These are phyloP conservation scores for Holacanthella duospinosa DNA, from an alignment of 2,888 invertebrate genomes.

Conservation along the genomic window DNA sequence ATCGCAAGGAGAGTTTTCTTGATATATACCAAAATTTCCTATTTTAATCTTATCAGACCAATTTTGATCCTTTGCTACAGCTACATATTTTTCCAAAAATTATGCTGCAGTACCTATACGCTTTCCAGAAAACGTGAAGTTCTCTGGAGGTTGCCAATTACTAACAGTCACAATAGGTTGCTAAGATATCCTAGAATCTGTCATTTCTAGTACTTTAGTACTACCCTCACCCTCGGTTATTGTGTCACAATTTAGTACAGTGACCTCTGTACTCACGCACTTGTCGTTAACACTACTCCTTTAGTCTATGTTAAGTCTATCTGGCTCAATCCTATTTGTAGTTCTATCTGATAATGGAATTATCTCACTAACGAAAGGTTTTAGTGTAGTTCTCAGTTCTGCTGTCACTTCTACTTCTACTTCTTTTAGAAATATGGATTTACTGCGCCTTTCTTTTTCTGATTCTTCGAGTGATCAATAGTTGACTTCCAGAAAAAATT, in stretches of 20 bases:
- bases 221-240: no score
- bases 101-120: not conserved
- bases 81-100: conserved; percentile 6
- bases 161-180: not conserved
- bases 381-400: no score
- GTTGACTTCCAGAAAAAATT: not conserved
- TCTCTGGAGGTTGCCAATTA: not conserved
- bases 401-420: no score
- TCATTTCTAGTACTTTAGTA: no score
- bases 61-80: not conserved
- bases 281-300: no score
- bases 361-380: no score
- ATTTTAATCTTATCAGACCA: conserved; percentile 6
- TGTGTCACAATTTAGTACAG: no score
- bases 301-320: no score
- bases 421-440: not conserved
- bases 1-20: not conserved
- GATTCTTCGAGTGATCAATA: not conserved
- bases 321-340: no score
- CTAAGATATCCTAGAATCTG: no score
- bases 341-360: no score
- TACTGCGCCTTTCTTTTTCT: not conserved
- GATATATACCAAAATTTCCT: conserved; percentile 1
- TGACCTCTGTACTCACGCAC: no score
- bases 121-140: not conserved